These are phyloP conservation scores for Drosophila navojoa DNA, from an alignment of 1,140 invertebrate genomes.

Conservation along the genomic window DNA sequence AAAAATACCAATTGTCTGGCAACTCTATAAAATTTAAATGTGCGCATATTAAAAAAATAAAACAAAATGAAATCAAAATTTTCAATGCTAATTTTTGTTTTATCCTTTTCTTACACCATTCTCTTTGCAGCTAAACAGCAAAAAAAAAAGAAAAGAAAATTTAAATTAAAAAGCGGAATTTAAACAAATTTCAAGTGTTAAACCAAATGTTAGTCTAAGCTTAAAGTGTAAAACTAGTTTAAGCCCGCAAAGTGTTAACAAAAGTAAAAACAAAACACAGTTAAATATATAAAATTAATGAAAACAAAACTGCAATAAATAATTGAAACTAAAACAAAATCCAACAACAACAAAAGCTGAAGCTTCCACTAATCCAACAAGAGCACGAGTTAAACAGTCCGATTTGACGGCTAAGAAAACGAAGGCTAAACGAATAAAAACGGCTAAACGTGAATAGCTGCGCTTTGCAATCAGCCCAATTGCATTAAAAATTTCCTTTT, in stretches of 20 bases:
- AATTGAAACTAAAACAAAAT: conserved; percentile 11
- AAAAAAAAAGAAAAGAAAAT: conserved; percentile 35
- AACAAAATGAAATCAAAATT: conserved; percentile 17
- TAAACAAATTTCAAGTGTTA: conserved; percentile 53
- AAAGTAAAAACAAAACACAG: conserved; percentile 22
- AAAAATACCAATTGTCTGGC: conserved; percentile 3
- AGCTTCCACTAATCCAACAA: conserved; percentile 44
- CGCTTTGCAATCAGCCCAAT: conserved; percentile 33
- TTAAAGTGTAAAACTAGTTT: conserved; percentile 77
- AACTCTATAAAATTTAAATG: neutral
- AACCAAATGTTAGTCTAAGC: conserved; percentile 80
- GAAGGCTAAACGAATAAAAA: conserved; percentile 14
- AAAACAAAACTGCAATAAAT: conserved; percentile 3
- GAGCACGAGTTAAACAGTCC: conserved; percentile 15
- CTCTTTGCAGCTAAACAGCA: conserved; percentile 69
- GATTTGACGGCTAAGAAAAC: conserved; percentile 12
- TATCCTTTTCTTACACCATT: conserved; percentile 43
- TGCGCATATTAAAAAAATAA: too few species aligned
- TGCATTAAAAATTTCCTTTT: conserved; percentile 50
- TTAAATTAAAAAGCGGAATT: conserved; percentile 5
- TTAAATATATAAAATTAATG: conserved; percentile 12
- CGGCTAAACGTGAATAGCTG: conserved; percentile 39
- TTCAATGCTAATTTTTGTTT: conserved; percentile 35
- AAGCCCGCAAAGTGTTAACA: conserved; percentile 46
- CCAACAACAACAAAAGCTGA: conserved; percentile 34